These are phyloP conservation scores for Smittia sp. DNA, from an alignment of 2,888 invertebrate genomes.

Conservation along the genomic window DNA sequence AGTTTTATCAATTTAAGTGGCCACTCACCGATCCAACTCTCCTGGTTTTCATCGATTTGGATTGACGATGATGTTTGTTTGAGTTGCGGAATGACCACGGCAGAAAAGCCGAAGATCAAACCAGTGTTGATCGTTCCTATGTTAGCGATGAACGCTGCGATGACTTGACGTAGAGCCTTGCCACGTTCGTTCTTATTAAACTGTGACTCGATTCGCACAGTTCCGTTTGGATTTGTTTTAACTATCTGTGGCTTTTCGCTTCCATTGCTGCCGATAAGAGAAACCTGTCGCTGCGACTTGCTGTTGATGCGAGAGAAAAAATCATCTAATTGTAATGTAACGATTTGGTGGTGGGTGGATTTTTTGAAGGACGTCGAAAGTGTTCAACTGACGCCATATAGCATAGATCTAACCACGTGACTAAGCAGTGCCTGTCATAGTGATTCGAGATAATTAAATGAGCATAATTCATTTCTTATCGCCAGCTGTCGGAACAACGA, in stretches of 20 bases:
- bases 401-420: background rate
- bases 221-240: slow-evolving; percentile 29
- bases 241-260: slow-evolving; percentile 13
- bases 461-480: background rate
- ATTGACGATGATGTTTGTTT: slow-evolving; percentile 56
- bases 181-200: slow-evolving; percentile 53
- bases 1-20: background rate
- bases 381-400: background rate
- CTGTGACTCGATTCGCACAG: background rate
- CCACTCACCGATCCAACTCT: slow-evolving; percentile 66
- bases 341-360: background rate
- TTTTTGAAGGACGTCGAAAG: background rate
- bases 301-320: background rate
- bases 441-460: too few relatives aligned
- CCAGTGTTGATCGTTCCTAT: slow-evolving; percentile 69
- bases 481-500: background rate
- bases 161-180: slow-evolving; percentile 57
- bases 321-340: background rate
- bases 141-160: slow-evolving; percentile 64
- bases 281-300: slow-evolving; percentile 26
- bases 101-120: slow-evolving; percentile 68
- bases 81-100: slow-evolving; percentile 64
- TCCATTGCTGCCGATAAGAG: slow-evolving; percentile 20
- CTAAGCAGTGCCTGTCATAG: background rate
- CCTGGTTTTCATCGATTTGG: slow-evolving; percentile 58